Base-by-base conservation (phyloP, 2,888 invertebrate genomes). In the Odiellus spinosus region DNA sequence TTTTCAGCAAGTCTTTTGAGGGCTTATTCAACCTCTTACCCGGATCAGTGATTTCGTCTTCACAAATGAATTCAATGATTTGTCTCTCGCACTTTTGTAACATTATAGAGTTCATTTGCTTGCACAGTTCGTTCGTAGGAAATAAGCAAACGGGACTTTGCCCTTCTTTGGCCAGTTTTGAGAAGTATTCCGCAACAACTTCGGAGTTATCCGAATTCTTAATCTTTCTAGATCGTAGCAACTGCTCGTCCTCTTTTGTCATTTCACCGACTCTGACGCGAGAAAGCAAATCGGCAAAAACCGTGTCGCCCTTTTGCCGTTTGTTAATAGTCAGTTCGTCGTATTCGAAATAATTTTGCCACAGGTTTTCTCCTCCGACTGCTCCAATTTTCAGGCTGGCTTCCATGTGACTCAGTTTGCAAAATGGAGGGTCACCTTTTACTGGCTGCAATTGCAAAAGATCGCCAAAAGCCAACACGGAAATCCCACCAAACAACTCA, bases 401-500 rank as follows among this genome's bases (percentile, higher is more conserved):
- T 20, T 44, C 19, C 14, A n/a, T 15, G 6, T 1, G 15, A 21
- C 14, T 36, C 11, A 34, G 18, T 14, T 15, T 19, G 1, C 17
- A 3, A 20, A 40, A 45, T 6, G 40, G 40, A 14, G 45, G 26
- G 17, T 12, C 4, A 32, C 18, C 15, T 8, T n/a, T 40, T 6
- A 45, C 40, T 5, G 40, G 47, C 3, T 39, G 43, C 2, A 47
- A 40, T n/a, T 47, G 43, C n/a, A 47, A 2, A 11, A 47, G 17
- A 15, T 47, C 47, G 6, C 44, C 47, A 26, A 47, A 38, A 2
- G 40, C 11, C 21, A 47, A n/a, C 14, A 47, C 34, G 32, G 43
- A 5, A 8, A 17, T 43, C 17, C n/a, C 20, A 39, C 47, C 43
- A 18, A 47, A 47, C 40, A 43, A 47, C 3, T 38, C 47, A 33